Conservation (phyloP, 1,140 invertebrate genomes). For the Euglossa dilemma region DNA sequence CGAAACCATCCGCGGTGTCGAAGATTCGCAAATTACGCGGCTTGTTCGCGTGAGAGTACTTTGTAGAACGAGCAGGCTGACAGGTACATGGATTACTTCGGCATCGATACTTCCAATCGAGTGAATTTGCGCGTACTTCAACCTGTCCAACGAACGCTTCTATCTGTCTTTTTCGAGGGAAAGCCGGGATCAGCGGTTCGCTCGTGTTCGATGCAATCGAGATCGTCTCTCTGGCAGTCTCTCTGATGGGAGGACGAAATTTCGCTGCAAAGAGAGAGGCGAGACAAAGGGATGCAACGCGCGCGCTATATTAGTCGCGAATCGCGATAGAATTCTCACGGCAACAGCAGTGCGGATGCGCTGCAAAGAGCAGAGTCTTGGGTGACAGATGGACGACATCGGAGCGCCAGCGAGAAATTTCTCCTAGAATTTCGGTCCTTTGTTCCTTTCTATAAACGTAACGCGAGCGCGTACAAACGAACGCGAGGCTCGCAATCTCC, state of each 20-base stretch:
- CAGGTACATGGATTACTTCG: conserved; percentile 38
- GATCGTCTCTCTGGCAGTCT: neutral
- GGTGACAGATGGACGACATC: too few species aligned
- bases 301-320: too few species aligned
- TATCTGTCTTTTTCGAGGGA: neutral
- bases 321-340: neutral
- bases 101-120: conserved; percentile 17
- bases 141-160: neutral
- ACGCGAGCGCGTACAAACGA: too few species aligned
- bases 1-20: neutral
- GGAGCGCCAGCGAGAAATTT: too few species aligned
- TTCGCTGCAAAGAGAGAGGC: neutral
- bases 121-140: conserved; percentile 10
- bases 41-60: too few species aligned
- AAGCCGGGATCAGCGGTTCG: neutral
- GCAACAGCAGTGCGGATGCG: neutral
- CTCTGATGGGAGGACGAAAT: neutral
- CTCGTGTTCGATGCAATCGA: conserved; percentile 2
- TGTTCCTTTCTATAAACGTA: too few species aligned
- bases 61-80: conserved; percentile 7
- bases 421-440: too few species aligned
- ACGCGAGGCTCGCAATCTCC: too few species aligned
- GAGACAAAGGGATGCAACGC: too few species aligned
- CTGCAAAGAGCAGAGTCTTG: neutral
- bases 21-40: too few species aligned